Evolutionary conservation across 2,113 vertebrate genomes (phyloP).

Genomic region (Xiphias gladius): DNA sequence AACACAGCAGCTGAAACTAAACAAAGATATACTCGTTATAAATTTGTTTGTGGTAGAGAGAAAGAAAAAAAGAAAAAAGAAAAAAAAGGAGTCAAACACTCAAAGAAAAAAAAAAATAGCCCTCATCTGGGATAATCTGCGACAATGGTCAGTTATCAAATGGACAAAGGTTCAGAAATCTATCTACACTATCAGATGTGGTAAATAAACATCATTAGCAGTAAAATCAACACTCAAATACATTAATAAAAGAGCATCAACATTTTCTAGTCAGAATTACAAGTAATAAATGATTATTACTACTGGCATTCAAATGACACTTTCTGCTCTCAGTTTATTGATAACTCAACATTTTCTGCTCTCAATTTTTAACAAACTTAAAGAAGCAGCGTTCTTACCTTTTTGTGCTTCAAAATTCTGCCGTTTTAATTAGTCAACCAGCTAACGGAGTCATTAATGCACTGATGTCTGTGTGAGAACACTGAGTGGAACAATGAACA

Average conservation of each 20-base stretch:
- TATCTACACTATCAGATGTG: not conserved
- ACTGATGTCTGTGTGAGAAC: conserved; percentile 15
- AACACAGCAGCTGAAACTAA: conserved; percentile 33
- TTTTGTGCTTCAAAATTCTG: not conserved
- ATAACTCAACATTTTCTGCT: too few relatives aligned
- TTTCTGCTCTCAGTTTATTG: too few relatives aligned
- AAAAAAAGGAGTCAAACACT: not conserved
- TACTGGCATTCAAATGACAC: too few relatives aligned
- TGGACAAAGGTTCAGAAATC: not conserved
- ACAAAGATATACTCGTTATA: not conserved
- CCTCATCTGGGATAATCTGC: not conserved
- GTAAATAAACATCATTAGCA: not conserved
- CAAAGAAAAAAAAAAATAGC: not conserved
- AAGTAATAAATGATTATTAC: not conserved
- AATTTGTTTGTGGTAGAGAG: not conserved
- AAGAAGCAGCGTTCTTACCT: conserved; percentile 43
- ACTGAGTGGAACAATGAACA: conserved; percentile 39
- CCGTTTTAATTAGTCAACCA: not conserved
- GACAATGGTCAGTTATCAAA: not conserved
- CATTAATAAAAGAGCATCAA: not conserved
- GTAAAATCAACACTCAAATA: not conserved
- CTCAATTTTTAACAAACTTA: not conserved
- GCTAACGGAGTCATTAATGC: not conserved
- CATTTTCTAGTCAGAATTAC: not conserved
- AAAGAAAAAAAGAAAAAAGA: not conserved